Conservation (phyloP, 1,140 invertebrate genomes). For the Heliothis virescens region DNA sequence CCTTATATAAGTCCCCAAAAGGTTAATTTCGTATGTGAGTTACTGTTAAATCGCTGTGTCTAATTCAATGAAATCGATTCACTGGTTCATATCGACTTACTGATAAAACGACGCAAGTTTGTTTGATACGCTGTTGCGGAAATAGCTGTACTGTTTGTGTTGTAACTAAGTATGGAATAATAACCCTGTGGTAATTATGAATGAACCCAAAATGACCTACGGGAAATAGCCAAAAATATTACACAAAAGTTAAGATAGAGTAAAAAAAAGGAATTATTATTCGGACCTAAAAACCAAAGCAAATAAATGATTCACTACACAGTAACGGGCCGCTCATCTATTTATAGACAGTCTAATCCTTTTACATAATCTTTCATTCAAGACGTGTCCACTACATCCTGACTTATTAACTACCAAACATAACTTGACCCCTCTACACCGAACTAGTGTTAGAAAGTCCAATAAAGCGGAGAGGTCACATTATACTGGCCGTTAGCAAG, state of each 20-base stretch:
- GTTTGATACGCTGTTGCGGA: too few relatives aligned
- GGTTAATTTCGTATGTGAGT: too few relatives aligned
- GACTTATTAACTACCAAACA: neutral
- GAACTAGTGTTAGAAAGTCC: neutral
- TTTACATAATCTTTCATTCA: constrained; percentile 41
- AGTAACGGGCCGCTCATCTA: constrained; percentile 3
- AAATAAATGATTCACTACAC: constrained; percentile 9
- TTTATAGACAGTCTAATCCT: constrained; percentile 33
- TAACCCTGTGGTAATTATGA: too few relatives aligned
- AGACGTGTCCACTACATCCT: constrained; percentile 29
- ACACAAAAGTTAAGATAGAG: too few relatives aligned
- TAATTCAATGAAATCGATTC: too few relatives aligned
- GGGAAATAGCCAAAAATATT: too few relatives aligned
- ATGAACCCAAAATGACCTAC: neutral
- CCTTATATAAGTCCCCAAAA: too few relatives aligned
- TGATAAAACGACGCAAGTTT: too few relatives aligned
- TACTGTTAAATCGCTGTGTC: too few relatives aligned
- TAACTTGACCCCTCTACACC: constrained; percentile 5
- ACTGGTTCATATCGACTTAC: too few relatives aligned
- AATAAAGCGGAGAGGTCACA: neutral
- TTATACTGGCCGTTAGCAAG: constrained; percentile 13
- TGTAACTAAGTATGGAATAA: too few relatives aligned
- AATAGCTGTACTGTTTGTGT: too few relatives aligned
- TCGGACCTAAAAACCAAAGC: neutral
- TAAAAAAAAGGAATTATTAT: neutral